Base-by-base conservation (phyloP, 2,113 vertebrate species). In the Notothenia coriiceps region DNA sequence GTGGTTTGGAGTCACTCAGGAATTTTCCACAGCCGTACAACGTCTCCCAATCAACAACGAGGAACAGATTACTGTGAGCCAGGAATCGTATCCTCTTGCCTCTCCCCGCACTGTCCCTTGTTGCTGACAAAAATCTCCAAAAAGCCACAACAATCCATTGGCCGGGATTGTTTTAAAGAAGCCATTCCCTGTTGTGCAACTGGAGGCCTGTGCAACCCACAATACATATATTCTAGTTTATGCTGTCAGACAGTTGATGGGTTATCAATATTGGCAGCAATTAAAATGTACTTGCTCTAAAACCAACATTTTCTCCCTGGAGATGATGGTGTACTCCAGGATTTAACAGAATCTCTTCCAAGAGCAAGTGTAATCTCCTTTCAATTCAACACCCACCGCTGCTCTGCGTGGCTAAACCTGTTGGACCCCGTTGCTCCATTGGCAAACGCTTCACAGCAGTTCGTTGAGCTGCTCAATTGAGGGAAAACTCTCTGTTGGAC, bases 41-140 rank as follows among this genome's bases (percentile, higher is more conserved):
- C 74, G 88, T 93, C 90, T 93, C 92, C 93, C 90, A 91, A 92
- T 93, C 90, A 92, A 79, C 93, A 94, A 92, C 89, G 92, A 94
- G 91, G 92, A 94, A 91, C 92, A 93, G 92, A 94, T 90, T 90
- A 86, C 71, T 83, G 86, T 18, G 81, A 90, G 85, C 90, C 87
- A 93, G 89, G 79, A 89, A 82, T 86, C 56, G 79, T 89, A 89
- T 91, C 84, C 89, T 93, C 84, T 80, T 82, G 86, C 87, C 64
- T 90, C 71, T 88, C 87, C 83, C 73, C 83, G 64, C 77, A 22
- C 84, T 89, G 87, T 89, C 89, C 92, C 90, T 75, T 69, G 88
- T 85, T 89, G 84, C 87, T 79, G 81, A 90, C 87, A 85, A 72
- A 86, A 88, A 86, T 62, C 76, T 60, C 35, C 63, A 65, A 71